Evolutionary conservation across 2,113 vertebrate species (phyloP).

Genomic region (Chaenogobius annularis): DNA sequence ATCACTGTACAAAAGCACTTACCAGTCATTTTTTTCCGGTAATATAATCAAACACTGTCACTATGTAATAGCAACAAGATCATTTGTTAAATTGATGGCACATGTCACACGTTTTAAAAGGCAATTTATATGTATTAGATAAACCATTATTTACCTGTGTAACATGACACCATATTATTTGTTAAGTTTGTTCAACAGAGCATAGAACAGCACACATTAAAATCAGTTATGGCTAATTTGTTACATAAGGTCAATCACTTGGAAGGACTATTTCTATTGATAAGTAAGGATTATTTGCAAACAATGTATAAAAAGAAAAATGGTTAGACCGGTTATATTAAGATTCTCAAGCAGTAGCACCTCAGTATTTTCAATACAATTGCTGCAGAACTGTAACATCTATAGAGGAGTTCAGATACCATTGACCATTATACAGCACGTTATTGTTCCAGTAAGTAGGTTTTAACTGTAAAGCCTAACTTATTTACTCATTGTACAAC

Average conservation of each 20-base stretch:
- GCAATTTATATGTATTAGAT: neutral
- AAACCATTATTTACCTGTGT: neutral
- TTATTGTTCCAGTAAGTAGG: neutral
- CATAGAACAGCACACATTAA: neutral
- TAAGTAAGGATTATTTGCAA: neutral
- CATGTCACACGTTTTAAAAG: constrained; percentile 6
- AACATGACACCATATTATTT: neutral
- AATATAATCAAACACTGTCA: constrained; percentile 36
- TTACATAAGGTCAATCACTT: constrained; percentile 3
- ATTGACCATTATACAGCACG: neutral
- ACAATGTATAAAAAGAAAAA: neutral
- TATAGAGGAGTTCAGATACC: neutral
- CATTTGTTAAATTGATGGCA: constrained; percentile 42
- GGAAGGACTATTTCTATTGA: neutral
- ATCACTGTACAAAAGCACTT: constrained; percentile 64
- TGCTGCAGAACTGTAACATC: neutral
- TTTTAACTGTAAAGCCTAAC: constrained; percentile 9
- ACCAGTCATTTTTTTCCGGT: constrained; percentile 36
- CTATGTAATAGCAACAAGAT: constrained; percentile 9
- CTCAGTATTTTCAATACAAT: neutral
- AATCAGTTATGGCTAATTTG: neutral
- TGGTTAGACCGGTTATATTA: neutral
- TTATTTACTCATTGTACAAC: neutral
- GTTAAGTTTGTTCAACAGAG: neutral
- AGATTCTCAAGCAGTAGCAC: neutral